Evolutionary conservation across 2,888 invertebrate genomes (phyloP), one percentile per base, ranked within the genome.

Genomic region (Pseudanteris insignis): DNA sequence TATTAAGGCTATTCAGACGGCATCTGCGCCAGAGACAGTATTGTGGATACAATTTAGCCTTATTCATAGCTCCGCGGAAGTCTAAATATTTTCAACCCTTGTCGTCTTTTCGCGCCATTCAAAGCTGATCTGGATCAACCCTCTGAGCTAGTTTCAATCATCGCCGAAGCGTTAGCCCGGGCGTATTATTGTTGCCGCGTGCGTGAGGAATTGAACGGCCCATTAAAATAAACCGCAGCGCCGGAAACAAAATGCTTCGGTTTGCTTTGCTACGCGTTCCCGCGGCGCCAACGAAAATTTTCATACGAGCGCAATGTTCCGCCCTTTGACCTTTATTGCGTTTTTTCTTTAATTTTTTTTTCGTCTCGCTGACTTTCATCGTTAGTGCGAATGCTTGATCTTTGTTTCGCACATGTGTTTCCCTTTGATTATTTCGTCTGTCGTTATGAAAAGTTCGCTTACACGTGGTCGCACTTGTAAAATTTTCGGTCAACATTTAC

Each of bases 41-140:
- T 84, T 84, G 84, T 84, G 83, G 83, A 83, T 83, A 84, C 84
- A 84, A 84, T 84, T 84, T 84, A 83, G 83, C 81, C 84, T 84
- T 82, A 84, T 84, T 84, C 84, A 84, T 83, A 73, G 71, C 72
- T 71, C 67, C 68, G 71, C 69, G 70, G 72, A 76, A 73, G 74
- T 78, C 76, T 77, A 77, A 79, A 78, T 78, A 78, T 79, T 77
- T 78, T 76, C 73, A 72, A 76, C 74, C 73, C 70, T 69, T 62
- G 61, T 50, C 50, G 37, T 44, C 54, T 61, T 55, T 51, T 46
- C 46, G 46, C 36, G 46, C 50, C 48, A 55, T 55, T 46, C 50
- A 55, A 40, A 50, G 40, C 34, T 32, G 29, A 55, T 61, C 51
- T 46, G 26, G 44, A 55, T 50, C 55, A 53, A 51, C 57, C 46